These are phyloP conservation scores for Prolemur simus DNA, from an alignment of 2,113 vertebrate genomes.

Conservation along the genomic window DNA sequence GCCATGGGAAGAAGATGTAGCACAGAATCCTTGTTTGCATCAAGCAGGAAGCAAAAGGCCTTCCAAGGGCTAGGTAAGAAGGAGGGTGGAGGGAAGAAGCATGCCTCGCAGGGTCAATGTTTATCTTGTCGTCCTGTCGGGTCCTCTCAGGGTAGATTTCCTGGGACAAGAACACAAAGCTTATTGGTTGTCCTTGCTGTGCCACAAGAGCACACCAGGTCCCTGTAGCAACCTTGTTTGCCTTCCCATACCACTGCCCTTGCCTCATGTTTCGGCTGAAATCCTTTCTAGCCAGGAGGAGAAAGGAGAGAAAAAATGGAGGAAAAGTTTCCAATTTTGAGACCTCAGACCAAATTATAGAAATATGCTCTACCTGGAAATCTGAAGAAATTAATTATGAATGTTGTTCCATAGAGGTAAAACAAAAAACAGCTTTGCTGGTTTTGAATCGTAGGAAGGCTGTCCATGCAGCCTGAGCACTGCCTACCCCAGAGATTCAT, in stretches of 20 bases:
- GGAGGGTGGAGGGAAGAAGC: not conserved
- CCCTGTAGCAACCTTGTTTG: not conserved
- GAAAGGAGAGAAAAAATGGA: not conserved
- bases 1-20: not conserved
- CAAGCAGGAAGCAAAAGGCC: not conserved
- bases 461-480: not conserved
- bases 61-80: not conserved
- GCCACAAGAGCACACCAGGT: not conserved
- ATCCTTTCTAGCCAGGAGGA: not conserved
- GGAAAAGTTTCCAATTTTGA: not conserved
- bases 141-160: constrained; percentile 24
- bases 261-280: not conserved
- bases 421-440: not conserved
- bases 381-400: constrained; percentile 21
- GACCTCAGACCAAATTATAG: not conserved
- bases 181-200: not conserved
- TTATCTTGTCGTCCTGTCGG: not conserved
- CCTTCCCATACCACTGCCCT: not conserved
- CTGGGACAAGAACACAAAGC: not conserved
- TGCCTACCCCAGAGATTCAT: not conserved
- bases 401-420: not conserved
- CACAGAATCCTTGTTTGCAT: not conserved
- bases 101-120: not conserved
- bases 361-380: constrained; percentile 11
- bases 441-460: not conserved